Percentiles rank a stretch among this genome's conserved stretches.
Conservation (phyloP, 2,113 vertebrate genomes). For the Cervus canadensis region DNA sequence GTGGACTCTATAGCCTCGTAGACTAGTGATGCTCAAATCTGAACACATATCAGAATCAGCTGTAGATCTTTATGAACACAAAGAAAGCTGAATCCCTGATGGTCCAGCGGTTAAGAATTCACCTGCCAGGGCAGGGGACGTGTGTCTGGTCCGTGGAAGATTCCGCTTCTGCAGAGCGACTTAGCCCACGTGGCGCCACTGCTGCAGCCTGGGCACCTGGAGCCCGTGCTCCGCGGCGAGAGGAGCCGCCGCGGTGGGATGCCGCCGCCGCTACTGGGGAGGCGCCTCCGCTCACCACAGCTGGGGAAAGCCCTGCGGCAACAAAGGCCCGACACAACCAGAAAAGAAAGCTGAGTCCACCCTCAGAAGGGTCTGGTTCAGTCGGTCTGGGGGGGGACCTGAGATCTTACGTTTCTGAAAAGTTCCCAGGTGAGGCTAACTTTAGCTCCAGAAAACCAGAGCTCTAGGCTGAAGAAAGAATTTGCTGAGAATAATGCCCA, state of each 20-base stretch:
- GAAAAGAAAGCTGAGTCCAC: neutral
- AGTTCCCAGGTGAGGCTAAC: neutral
- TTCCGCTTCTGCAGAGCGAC: neutral
- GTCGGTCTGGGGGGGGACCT: neutral
- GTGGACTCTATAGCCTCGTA: neutral
- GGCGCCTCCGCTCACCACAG: rapidly evolving
- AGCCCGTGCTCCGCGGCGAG: neutral
- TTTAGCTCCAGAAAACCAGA: neutral
- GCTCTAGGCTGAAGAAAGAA: neutral
- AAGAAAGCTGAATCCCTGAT: neutral
- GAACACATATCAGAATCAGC: neutral
- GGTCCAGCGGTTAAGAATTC: neutral
- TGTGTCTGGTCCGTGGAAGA: neutral
- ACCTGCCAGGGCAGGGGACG: neutral
- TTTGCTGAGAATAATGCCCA: neutral
- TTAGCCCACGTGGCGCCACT: neutral
- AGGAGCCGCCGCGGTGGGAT: neutral
- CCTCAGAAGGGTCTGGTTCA: neutral
- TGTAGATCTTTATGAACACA: neutral
- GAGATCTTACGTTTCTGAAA: neutral
- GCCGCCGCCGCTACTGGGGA: neutral
- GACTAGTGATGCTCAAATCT: neutral
- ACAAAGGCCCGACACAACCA: neutral
- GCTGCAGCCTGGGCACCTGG: neutral
- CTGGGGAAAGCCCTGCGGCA: neutral